These are phyloP conservation scores for Distichodus sexfasciatus DNA, from an alignment of 2,797 vertebrate species.

Conservation along the genomic window DNA sequence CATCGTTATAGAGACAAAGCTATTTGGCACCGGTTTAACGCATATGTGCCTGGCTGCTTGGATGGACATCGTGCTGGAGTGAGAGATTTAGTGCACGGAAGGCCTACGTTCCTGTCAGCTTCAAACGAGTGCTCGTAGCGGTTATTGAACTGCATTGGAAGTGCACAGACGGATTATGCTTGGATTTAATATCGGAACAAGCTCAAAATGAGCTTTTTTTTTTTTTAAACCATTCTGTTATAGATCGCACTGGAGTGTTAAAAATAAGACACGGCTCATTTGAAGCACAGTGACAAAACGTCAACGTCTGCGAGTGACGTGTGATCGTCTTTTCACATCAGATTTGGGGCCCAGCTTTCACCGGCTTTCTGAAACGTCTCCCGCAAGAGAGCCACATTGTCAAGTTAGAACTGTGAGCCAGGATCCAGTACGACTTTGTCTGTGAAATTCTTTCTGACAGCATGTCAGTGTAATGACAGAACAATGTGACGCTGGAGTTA, in stretches of 20 bases:
- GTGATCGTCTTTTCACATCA: constrained; percentile 52
- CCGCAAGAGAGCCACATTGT: constrained; percentile 17
- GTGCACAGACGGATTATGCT: background rate
- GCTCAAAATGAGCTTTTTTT: background rate
- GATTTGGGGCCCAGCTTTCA: constrained; percentile 49
- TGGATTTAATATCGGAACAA: background rate
- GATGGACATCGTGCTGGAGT: background rate
- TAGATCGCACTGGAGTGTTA: background rate
- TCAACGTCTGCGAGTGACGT: constrained; percentile 44
- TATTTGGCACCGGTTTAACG: background rate
- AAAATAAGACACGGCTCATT: background rate
- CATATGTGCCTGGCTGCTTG: background rate
- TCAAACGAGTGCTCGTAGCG: background rate
- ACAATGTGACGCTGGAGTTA: constrained; percentile 50
- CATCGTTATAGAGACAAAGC: constrained; percentile 56
- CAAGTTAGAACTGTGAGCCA: constrained; percentile 1
- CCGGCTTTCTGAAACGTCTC: constrained; percentile 40
- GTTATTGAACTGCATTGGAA: background rate
- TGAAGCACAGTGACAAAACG: constrained; percentile 27
- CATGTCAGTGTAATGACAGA: constrained; percentile 54
- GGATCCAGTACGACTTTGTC: constrained; percentile 34
- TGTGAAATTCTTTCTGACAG: constrained; percentile 57
- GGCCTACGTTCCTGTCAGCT: background rate
- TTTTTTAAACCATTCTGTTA: background rate
- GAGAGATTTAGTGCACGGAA: constrained; percentile 4